Evolutionary conservation across 2,888 invertebrate genomes (phyloP).

Genomic region (Norana najaformis): DNA sequence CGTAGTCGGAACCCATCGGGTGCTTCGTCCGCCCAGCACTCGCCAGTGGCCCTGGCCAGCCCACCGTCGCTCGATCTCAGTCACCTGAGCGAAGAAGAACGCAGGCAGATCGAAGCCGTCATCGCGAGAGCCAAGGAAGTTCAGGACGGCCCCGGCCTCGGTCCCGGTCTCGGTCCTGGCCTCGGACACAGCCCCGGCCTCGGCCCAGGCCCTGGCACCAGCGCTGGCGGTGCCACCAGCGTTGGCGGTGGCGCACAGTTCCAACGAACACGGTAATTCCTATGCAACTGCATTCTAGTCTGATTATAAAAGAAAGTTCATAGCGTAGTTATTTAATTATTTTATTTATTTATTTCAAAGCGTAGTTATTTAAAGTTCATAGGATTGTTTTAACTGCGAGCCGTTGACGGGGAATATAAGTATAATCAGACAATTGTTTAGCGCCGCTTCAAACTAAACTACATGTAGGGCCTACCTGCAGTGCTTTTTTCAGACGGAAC

Average conservation of each 20-base stretch:
- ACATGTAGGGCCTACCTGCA: too few relatives aligned
- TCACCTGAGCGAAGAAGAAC: constrained; percentile 69
- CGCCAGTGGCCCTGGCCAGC: background rate
- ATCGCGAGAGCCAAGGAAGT: constrained; percentile 68
- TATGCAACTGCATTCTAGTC: background rate
- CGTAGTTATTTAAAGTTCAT: too few relatives aligned
- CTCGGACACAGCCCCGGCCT: background rate
- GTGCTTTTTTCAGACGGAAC: too few relatives aligned
- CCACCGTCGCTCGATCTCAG: constrained; percentile 67
- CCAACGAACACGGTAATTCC: background rate
- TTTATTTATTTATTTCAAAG: background rate
- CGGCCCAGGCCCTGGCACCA: background rate
- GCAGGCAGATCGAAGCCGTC: constrained; percentile 69
- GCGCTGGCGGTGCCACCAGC: too few relatives aligned
- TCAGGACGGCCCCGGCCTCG: background rate
- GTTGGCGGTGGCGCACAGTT: too few relatives aligned
- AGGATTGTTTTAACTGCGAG: too few relatives aligned
- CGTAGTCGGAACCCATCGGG: background rate
- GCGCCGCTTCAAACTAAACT: too few relatives aligned
- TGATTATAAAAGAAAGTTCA: background rate
- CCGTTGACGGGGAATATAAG: too few relatives aligned
- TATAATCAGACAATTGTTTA: too few relatives aligned
- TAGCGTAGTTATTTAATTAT: background rate
- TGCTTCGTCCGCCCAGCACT: background rate
- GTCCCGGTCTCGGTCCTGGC: background rate